Evolutionary conservation across 2,888 invertebrate species (phyloP), one percentile per base, ranked within the genome.

Genomic region (Amphipoea oculea): DNA sequence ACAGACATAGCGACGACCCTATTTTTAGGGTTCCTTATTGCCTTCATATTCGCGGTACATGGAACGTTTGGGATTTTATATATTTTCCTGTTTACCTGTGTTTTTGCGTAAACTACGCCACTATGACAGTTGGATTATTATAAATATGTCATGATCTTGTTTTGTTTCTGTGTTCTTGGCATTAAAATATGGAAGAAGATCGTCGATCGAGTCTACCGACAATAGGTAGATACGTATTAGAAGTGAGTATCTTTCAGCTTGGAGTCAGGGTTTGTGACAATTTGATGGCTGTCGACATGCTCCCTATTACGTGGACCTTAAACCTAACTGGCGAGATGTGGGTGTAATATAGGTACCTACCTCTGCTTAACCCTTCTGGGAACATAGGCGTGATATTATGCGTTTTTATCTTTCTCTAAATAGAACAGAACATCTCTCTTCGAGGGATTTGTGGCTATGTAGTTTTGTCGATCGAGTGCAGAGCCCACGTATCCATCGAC

Each of bases 21-120:
- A 90, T 92, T 90, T 91, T 86, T 76, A 76, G 71, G 69, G 69
- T 67, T 77, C 68, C 70, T 68, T 80, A 79, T 80, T 88, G 89
- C 91, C 89, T 90, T 92, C 92, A 92, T 92, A 90, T 89, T 89
- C 87, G 88, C 86, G 88, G 89, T 91, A 92, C 91, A 93, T 92
- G 90, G 90, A 92, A 90, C 92, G 79, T 93, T 91, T 86, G 92
- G 90, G 92, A 91, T 90, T 91, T 89, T 86, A 88, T 85, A 70
- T 76, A 20, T 81, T 84, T 78, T 71, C 78, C 68, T 81, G 87
- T 81, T 86, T 85, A 81, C 81, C 81, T 78, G 75, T 36, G 45
- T 65, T 77, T 70, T 66, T 66, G 23, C 51, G 79, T 70, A 62
- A 69, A 79, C 68, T 51, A 73, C 77, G 62, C 20, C 14, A 66